Evolutionary conservation across 1,140 invertebrate genomes (phyloP).

Genomic region (Tribolium madens): DNA sequence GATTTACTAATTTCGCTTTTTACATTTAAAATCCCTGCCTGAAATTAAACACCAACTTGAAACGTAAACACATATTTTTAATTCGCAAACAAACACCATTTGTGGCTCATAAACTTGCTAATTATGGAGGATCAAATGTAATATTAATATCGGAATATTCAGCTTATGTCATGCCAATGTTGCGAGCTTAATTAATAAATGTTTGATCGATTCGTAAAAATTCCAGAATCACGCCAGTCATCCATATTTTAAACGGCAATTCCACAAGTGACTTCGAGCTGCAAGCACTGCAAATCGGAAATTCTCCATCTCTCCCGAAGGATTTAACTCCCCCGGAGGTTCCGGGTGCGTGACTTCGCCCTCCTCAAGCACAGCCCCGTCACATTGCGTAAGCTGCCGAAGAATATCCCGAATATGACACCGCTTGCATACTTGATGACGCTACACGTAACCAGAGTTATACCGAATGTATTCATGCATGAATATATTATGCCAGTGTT

Average conservation of each 20-base stretch:
- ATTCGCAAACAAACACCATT: not conserved
- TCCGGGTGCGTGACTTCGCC: constrained; percentile 19
- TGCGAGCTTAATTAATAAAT: not conserved
- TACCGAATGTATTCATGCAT: constrained; percentile 16
- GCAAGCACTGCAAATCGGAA: constrained; percentile 17
- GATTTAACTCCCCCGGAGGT: constrained; percentile 23
- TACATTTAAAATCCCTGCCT: not conserved
- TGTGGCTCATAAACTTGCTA: not conserved
- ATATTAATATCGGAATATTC: not conserved
- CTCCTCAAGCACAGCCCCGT: constrained; percentile 9
- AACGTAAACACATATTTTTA: not conserved
- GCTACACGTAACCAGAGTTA: constrained; percentile 17
- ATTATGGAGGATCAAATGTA: not conserved
- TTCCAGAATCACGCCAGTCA: not conserved
- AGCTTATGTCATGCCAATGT: not conserved
- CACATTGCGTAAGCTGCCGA: constrained; percentile 31
- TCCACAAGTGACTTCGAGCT: constrained; percentile 1
- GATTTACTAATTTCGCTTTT: not conserved
- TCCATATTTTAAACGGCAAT: constrained; percentile 5
- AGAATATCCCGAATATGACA: constrained; percentile 34
- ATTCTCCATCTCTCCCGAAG: not conserved
- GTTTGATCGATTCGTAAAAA: constrained; percentile 16
- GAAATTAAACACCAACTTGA: not conserved
- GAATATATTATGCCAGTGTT: constrained; percentile 31
- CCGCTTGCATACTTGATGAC: constrained; percentile 26